Percentiles rank a stretch among this genome's conserved stretches.
These are phyloP conservation scores for Siniperca chuatsi DNA, from an alignment of 2,113 vertebrate species.

Conservation along the genomic window DNA sequence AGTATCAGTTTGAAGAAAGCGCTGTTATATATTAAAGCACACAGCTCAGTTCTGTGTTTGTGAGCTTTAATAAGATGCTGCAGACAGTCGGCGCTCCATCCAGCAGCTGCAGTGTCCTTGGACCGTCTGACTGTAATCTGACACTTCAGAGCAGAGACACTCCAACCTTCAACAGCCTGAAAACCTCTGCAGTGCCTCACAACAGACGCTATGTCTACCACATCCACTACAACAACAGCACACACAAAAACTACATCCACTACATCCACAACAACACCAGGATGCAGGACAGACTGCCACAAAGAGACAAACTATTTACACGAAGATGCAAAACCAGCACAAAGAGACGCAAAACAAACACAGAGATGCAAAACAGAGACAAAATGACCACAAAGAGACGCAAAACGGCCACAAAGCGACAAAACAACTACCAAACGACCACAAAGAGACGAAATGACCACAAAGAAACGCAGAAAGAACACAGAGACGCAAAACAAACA, in stretches of 20 bases:
- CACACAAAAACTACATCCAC: not conserved
- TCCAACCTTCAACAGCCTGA: constrained; percentile 32
- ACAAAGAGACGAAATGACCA: too few relatives aligned
- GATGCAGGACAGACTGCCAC: not conserved
- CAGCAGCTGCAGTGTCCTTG: constrained; percentile 70
- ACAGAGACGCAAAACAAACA: too few relatives aligned
- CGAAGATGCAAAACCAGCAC: too few relatives aligned
- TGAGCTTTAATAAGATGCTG: constrained; percentile 3
- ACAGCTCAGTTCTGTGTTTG: not conserved
- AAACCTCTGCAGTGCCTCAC: constrained; percentile 46
- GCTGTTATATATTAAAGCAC: not conserved
- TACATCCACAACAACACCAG: not conserved
- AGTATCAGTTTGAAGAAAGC: not conserved
- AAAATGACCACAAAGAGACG: too few relatives aligned
- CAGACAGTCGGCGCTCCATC: not conserved
- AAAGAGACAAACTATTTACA: not conserved
- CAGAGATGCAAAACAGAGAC: too few relatives aligned
- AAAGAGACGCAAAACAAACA: not conserved
- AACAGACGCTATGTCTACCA: not conserved
- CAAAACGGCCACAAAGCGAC: too few relatives aligned
- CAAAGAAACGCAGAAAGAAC: too few relatives aligned
- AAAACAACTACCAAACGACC: too few relatives aligned
- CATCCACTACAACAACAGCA: not conserved
- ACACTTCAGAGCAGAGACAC: constrained; percentile 51
- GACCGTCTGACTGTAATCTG: constrained; percentile 59